Evolutionary conservation across 1,140 invertebrate genomes (phyloP).

Genomic region (Drosophila seguyi): DNA sequence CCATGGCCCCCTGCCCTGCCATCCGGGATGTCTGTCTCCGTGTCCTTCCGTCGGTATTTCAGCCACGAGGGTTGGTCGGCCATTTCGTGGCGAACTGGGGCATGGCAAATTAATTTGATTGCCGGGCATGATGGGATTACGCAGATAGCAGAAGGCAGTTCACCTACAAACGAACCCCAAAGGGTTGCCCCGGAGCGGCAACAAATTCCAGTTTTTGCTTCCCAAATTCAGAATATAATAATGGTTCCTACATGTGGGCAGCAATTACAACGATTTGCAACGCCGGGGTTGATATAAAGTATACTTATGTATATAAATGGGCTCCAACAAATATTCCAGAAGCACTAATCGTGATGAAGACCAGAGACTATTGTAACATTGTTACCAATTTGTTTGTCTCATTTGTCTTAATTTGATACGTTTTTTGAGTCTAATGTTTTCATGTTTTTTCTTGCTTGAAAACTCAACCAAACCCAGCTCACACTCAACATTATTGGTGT

Average conservation of each 20-base stretch:
- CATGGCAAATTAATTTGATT: slow-evolving; percentile 59
- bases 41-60: slow-evolving; percentile 15
- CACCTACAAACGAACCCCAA: slow-evolving; percentile 21
- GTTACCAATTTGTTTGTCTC: neutral
- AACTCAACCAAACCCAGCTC: too few relatives aligned
- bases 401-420: neutral
- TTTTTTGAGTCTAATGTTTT: neutral
- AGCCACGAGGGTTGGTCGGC: slow-evolving; percentile 53
- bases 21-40: slow-evolving; percentile 17
- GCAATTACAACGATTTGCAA: slow-evolving; percentile 26
- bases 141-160: slow-evolving; percentile 16
- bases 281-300: neutral
- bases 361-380: neutral
- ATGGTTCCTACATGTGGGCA: slow-evolving; percentile 1
- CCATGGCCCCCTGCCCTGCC: slow-evolving; percentile 35
- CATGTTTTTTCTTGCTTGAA: neutral
- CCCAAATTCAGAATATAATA: neutral
- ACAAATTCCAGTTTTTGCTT: slow-evolving; percentile 8
- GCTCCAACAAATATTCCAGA: neutral
- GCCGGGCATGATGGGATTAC: slow-evolving; percentile 50
- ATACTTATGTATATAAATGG: neutral
- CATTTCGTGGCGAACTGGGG: slow-evolving; percentile 46
- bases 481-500: neutral
- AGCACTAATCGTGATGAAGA: neutral
- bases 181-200: slow-evolving; percentile 13